These are phyloP conservation scores for Calliphora vomitoria DNA, from an alignment of 2,888 invertebrate genomes.

Conservation along the genomic window DNA sequence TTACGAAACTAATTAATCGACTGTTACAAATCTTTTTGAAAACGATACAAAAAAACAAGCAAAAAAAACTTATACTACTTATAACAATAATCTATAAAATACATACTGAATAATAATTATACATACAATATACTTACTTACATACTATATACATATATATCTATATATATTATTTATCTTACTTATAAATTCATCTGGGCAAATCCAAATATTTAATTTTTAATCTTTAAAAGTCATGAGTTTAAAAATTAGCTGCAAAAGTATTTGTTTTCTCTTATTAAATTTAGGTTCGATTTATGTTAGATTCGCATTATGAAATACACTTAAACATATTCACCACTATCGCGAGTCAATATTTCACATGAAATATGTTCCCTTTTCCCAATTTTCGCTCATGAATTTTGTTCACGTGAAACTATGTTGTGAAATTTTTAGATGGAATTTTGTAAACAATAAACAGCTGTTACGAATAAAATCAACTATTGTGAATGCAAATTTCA, in stretches of 20 bases:
- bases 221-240: no score
- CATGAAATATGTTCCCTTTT: no score
- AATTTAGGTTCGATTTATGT: no score
- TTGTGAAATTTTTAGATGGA: no score
- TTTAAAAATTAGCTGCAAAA: background rate
- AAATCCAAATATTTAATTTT: conserved; percentile 32
- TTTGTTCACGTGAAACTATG: no score
- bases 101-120: conserved; percentile 45
- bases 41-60: conserved; percentile 40
- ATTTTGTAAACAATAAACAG: no score
- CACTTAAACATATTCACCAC: no score
- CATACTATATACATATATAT: conserved; percentile 39
- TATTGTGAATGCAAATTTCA: no score
- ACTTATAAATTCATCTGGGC: conserved; percentile 23
- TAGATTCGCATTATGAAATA: no score
- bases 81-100: conserved; percentile 56
- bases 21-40: conserved; percentile 73
- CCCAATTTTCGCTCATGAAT: no score
- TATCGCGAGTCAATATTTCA: no score
- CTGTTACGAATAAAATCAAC: no score
- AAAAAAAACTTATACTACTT: conserved; percentile 38
- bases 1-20: conserved; percentile 72
- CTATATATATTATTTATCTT: conserved; percentile 46
- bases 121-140: conserved; percentile 36
- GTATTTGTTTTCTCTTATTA: background rate